Base-by-base conservation (phyloP, 2,113 vertebrate genomes). In the Aphelocoma coerulescens region DNA sequence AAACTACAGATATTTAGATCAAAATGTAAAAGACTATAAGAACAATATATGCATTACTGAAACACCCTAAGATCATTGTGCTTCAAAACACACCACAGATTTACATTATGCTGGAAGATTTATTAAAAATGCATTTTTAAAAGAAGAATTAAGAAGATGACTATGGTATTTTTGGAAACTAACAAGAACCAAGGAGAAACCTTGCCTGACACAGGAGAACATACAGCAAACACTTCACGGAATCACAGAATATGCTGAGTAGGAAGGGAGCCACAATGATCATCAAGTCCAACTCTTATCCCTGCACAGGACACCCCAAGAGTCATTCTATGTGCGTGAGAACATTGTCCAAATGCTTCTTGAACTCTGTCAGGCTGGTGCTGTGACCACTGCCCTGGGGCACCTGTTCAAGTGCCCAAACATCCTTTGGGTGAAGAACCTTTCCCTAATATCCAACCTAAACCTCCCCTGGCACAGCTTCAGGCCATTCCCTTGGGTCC, bases 101-200 rank as follows among this genome's bases (percentile, higher is more conserved):
- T 79, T 57, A 77, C 19, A 52, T 78, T 66, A 35, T 71, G 37
- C 65, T 44, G 30, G 51, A 84, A 92, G 43, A 69, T 78, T 24
- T 77, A 74, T 43, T 23, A 79, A 91, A 96, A 96, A 37, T 49
- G 46, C 28, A 43, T n/a, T 82, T 88, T 91, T 77, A 91, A 37
- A 78, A 74, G 43, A 91, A 78, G 49, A 92, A 96, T 61, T 71
- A 75, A 68, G 61, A 67, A 20, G 37, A 82, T 28, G 32, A 81
- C 75, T 54, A 39, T 11, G 27, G 52, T 48, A 88, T 79, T 89
- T 94, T 87, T 95, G 91, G 92, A 96, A 93, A 72, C 14, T 79
- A 85, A 32, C 22, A 58, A 66, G 88, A 62, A 91, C 44, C 62
- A 78, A 78, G 63, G 59, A 91, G 67, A 95, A 74, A 75, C 67